A percentile compares a stretch with the other conserved stretches of the same genome.
These are phyloP conservation scores for Entosphenus tridentatus DNA, from an alignment of 2,113 vertebrate genomes.

Conservation along the genomic window DNA sequence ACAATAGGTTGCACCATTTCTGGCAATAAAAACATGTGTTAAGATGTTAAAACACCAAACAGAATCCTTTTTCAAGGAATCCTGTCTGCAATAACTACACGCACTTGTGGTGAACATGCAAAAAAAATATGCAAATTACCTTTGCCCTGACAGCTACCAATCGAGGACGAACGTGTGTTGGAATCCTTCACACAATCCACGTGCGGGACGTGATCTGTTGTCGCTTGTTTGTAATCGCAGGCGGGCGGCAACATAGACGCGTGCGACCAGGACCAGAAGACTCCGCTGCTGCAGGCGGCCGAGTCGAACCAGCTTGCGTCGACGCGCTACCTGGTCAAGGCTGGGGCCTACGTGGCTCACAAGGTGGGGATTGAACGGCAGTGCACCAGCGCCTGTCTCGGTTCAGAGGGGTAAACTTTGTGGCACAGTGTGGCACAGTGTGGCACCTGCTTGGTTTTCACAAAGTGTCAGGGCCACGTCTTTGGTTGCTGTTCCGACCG, in stretches of 20 bases:
- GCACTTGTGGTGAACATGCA: neutral
- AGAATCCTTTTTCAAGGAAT: too few species aligned
- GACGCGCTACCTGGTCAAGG: slow-evolving; percentile 43
- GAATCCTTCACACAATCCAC: neutral
- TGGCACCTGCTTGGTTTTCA: too few species aligned
- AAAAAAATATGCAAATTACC: neutral
- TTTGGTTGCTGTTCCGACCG: too few species aligned
- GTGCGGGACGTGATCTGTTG: too few species aligned
- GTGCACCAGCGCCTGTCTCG: too few species aligned
- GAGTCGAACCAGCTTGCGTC: slow-evolving; percentile 49
- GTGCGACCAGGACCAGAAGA: slow-evolving; percentile 44
- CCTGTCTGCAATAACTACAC: too few species aligned
- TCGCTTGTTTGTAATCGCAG: slow-evolving; percentile 16
- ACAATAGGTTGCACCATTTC: too few species aligned
- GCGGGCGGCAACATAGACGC: slow-evolving; percentile 59
- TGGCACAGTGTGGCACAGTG: too few species aligned
- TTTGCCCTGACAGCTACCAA: neutral
- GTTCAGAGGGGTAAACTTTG: too few species aligned
- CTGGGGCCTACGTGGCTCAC: slow-evolving; percentile 46
- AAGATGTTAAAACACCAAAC: too few species aligned
- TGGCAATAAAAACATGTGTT: too few species aligned
- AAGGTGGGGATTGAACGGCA: slow-evolving; percentile 18
- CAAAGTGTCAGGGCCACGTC: too few species aligned
- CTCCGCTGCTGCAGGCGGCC: slow-evolving; percentile 54
- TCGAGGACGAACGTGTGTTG: neutral